Percentiles rank a stretch among this genome's conserved stretches.
These are phyloP conservation scores for Sprattus sprattus DNA, from an alignment of 2,113 vertebrate genomes.

Conservation along the genomic window DNA sequence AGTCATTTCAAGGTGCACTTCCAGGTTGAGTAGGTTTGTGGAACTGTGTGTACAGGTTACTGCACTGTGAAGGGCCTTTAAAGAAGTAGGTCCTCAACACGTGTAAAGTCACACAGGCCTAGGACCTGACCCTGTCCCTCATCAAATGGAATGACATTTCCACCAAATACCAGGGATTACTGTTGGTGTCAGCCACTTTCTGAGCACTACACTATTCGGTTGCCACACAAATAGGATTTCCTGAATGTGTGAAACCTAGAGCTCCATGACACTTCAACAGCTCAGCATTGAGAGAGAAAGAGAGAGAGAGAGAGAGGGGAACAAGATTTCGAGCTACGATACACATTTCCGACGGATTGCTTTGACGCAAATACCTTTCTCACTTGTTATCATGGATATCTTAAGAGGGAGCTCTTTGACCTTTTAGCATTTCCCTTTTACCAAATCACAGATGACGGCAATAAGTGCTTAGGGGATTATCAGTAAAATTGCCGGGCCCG, in stretches of 20 bases:
- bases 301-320: not conserved
- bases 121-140: not conserved
- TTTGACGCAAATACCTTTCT: slow-evolving; percentile 32
- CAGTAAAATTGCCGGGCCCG: not conserved
- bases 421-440: slow-evolving; percentile 52
- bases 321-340: not conserved
- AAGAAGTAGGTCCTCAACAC: not conserved
- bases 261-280: not conserved
- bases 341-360: slow-evolving; percentile 29
- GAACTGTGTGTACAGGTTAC: not conserved
- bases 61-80: not conserved
- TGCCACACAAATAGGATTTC: not conserved
- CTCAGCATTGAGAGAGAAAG: slow-evolving; percentile 27
- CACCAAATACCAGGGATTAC: not conserved
- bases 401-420: slow-evolving; percentile 58
- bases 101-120: not conserved
- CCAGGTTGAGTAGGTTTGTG: not conserved
- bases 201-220: not conserved
- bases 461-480: slow-evolving; percentile 64
- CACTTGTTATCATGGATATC: slow-evolving; percentile 50
- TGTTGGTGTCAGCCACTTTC: not conserved
- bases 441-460: slow-evolving; percentile 52
- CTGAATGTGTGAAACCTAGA: not conserved
- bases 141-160: not conserved
- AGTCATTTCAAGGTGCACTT: no score